Evolutionary conservation across 2,888 invertebrate species (phyloP).

Genomic region (Xestoiulus laeticollis): DNA sequence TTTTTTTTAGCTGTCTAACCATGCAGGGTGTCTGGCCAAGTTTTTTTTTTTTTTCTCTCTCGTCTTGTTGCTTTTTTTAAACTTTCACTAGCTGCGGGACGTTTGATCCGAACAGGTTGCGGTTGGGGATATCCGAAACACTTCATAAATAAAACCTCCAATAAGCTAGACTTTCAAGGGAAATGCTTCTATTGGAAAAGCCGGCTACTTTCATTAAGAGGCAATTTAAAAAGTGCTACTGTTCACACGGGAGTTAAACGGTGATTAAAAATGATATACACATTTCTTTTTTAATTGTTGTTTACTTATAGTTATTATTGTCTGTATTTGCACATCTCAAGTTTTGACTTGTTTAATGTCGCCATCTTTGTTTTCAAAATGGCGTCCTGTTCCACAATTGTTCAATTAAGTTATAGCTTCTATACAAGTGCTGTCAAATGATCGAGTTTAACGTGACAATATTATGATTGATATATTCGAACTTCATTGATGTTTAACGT

Average conservation of each 20-base stretch:
- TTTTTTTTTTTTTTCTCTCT: background rate
- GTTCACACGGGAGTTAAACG: background rate
- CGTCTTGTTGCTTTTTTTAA: conserved; percentile 18
- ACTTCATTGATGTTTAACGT: no score
- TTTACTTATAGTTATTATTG: no score
- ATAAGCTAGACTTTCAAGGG: background rate
- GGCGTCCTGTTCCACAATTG: no score
- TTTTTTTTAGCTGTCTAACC: background rate
- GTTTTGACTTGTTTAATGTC: background rate
- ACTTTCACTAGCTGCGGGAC: conserved; percentile 8
- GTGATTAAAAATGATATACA: background rate
- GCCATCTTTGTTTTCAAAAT: background rate
- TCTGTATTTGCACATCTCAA: no score
- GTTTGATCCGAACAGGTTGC: conserved; percentile 31
- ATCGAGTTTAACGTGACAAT: no score
- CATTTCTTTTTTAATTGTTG: no score
- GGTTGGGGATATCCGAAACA: background rate
- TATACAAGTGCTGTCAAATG: no score
- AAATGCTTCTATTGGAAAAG: background rate
- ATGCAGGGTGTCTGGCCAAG: conserved; percentile 8
- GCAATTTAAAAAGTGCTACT: background rate
- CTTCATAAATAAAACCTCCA: conserved; percentile 28
- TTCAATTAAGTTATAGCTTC: no score
- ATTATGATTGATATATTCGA: no score
- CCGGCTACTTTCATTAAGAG: background rate